Evolutionary conservation across 1,140 invertebrate species (phyloP).

Genomic region (Drosophila arawakana): DNA sequence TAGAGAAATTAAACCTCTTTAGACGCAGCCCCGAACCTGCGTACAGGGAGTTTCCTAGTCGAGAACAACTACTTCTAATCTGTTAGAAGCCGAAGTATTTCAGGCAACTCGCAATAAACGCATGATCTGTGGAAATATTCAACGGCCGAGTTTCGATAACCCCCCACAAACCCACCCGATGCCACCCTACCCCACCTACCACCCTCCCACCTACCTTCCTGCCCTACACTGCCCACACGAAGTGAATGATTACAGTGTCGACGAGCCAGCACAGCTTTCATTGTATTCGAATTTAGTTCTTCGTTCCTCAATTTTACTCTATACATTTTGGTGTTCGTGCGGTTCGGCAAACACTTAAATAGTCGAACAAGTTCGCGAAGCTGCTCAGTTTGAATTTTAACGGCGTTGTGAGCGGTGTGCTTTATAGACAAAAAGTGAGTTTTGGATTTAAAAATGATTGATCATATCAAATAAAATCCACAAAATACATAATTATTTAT

Average conservation of each 20-base stretch:
- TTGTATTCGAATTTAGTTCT: conserved; percentile 12
- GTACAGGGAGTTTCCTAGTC: neutral
- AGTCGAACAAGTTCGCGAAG: conserved; percentile 22
- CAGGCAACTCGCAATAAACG: conserved; percentile 13
- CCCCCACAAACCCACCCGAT: too few relatives aligned
- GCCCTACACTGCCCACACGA: too few relatives aligned
- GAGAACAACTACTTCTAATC: neutral
- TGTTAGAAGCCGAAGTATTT: neutral
- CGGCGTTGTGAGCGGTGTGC: conserved; percentile 51
- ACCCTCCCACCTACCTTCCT: too few relatives aligned
- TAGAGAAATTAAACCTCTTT: neutral
- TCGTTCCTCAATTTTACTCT: neutral
- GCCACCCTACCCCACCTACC: too few relatives aligned
- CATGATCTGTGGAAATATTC: conserved; percentile 24
- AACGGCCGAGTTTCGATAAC: conserved; percentile 1
- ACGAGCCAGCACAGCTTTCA: conserved; percentile 6
- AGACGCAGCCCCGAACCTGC: neutral
- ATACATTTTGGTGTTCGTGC: conserved; percentile 22
- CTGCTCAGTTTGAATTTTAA: conserved; percentile 68
- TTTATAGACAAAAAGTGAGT: conserved; percentile 48
- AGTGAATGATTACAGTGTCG: conserved; percentile 2
- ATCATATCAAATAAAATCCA: neutral
- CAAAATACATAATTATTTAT: neutral
- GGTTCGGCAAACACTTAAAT: conserved; percentile 59
- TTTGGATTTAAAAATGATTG: neutral